These are phyloP conservation scores for Uloborus diversus DNA, from an alignment of 1,140 invertebrate genomes.

Conservation along the genomic window DNA sequence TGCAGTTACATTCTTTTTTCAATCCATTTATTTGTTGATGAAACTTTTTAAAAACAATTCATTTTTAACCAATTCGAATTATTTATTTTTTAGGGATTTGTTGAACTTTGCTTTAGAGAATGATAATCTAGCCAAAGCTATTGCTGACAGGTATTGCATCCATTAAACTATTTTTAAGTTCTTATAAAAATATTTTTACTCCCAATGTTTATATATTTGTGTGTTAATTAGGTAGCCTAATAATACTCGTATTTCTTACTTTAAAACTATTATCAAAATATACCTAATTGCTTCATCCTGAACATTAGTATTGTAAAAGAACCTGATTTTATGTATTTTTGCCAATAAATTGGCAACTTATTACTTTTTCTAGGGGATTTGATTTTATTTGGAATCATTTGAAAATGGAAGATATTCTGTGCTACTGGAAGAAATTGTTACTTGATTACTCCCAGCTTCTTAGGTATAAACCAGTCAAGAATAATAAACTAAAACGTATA, in stretches of 20 bases:
- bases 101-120: conserved; percentile 81
- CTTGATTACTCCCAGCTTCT: conserved; percentile 80
- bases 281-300: too few species aligned
- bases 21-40: too few species aligned
- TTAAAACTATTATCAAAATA: too few species aligned
- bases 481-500: conserved; percentile 29
- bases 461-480: conserved; percentile 70
- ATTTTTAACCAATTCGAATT: too few species aligned
- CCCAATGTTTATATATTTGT: too few species aligned
- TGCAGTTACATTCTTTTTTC: background rate
- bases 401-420: conserved; percentile 81
- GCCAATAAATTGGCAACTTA: too few species aligned
- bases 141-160: conserved; percentile 78
- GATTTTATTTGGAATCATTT: conserved; percentile 87
- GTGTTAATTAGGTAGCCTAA: too few species aligned
- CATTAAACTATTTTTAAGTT: conserved; percentile 14
- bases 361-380: conserved; percentile 70
- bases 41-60: too few species aligned
- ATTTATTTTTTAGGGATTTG: conserved; percentile 70
- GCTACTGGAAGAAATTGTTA: conserved; percentile 88
- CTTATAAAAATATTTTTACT: background rate
- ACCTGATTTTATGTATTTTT: too few species aligned
- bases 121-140: conserved; percentile 78
- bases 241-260: too few species aligned
- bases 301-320: too few species aligned